Percentiles rank a stretch among this genome's conserved stretches.
Conservation (phyloP, 2,797 vertebrate genomes). For the Sphenopsis melanotis region DNA sequence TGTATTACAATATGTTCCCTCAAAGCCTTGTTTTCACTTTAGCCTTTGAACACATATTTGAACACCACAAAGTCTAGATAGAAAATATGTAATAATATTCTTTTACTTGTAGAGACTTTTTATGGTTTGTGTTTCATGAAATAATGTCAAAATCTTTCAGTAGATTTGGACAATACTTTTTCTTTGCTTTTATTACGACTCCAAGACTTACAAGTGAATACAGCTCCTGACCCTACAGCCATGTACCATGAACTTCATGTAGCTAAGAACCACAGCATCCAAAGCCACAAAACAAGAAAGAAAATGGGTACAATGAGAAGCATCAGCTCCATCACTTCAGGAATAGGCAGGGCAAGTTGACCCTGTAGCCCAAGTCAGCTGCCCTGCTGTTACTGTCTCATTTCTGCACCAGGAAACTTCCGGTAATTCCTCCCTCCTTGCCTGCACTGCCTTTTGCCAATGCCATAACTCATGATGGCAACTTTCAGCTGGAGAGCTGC, state of each 20-base stretch:
- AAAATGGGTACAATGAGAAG: neutral
- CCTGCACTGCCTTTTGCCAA: neutral
- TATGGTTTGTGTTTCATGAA: neutral
- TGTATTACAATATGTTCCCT: neutral
- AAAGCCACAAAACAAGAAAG: neutral
- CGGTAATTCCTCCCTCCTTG: neutral
- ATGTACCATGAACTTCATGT: neutral
- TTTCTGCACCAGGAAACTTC: neutral
- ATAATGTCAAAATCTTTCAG: neutral
- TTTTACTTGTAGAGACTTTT: neutral
- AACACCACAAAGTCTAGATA: neutral
- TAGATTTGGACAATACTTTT: neutral
- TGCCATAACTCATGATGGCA: neutral
- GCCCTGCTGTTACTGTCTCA: neutral
- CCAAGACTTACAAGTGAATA: neutral
- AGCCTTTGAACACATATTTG: neutral
- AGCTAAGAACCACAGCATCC: neutral
- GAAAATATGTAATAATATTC: neutral
- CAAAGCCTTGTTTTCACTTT: neutral
- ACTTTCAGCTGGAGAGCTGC: neutral
- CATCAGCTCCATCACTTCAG: neutral
- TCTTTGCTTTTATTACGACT: neutral
- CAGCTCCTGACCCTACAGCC: neutral
- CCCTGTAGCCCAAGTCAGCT: neutral
- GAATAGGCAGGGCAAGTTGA: neutral